phyloP scores from a whole-genome alignment of 2,888 invertebrate genomes.

The Drosophila antonietae region DNA sequence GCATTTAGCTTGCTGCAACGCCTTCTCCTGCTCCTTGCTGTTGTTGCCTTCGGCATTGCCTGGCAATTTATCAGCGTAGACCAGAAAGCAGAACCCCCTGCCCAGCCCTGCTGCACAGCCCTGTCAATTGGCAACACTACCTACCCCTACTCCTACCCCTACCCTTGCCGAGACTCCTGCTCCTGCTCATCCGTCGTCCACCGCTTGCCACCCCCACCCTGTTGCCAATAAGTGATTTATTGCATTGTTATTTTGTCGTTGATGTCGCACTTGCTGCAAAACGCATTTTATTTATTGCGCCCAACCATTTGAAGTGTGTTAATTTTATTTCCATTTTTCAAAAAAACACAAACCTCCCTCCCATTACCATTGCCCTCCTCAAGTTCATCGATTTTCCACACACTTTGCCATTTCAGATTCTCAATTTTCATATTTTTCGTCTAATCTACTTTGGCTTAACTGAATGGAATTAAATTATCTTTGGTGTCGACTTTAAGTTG shows the following conservation, averaged over 20 bases:
- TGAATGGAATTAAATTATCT: neutral
- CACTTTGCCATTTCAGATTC: conserved; percentile 14
- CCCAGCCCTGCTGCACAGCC: neutral
- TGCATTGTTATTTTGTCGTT: conserved; percentile 77
- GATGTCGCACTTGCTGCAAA: conserved; percentile 72
- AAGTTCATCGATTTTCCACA: conserved; percentile 30
- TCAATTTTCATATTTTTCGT: conserved; percentile 19
- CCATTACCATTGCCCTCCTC: neutral
- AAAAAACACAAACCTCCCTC: neutral
- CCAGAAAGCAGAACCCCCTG: conserved; percentile 10
- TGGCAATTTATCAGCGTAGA: conserved; percentile 67
- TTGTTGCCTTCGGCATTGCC: conserved; percentile 42
- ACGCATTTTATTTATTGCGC: conserved; percentile 54
- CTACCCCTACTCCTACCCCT: neutral
- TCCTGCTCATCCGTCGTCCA: neutral
- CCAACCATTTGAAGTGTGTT: conserved; percentile 65
- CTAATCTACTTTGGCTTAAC: conserved; percentile 26
- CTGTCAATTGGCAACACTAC: conserved; percentile 10
- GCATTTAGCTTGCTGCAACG: conserved; percentile 43
- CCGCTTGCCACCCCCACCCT: neutral
- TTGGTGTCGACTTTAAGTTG: neutral
- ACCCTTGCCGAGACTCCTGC: neutral
- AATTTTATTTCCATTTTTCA: conserved; percentile 68
- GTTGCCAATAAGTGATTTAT: conserved; percentile 71
- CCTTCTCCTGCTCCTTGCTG: conserved; percentile 19